Base-by-base conservation (phyloP, 2,888 invertebrate genomes). In the Tipula helvola region DNA sequence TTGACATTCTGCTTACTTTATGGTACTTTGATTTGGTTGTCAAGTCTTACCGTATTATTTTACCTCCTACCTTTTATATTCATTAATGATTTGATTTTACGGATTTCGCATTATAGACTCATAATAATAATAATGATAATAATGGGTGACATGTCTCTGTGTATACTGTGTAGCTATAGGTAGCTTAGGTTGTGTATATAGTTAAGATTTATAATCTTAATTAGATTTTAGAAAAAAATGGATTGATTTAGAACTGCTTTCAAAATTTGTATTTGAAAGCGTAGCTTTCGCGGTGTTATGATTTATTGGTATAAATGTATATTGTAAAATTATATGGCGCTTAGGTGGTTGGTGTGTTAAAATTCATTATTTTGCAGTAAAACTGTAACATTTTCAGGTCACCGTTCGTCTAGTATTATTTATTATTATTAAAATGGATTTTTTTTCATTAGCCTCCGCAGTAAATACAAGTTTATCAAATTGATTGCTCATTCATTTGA, bases 21-120 rank as follows among this genome's bases (percentile, higher is more conserved):
- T 71, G 71, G 71, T 71, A 71, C 71, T 71, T 71, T 71, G 71
- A 71, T 71, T 71, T 71, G 71, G 71, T 71, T 71, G 71, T 71
- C 71, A 71, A 71, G 71, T 71, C 18, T 71, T 71, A 71, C 12
- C 10, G 28, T 71, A 71, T 71, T 71, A 71, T 71, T 71, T 28
- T 71, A 71, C 71, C 71, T 28, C 71, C 71, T 28, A 71, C 71
- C 28, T 71, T 71, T 28, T 71, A 12, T 28, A 71, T 71, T 71
- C 71, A 71, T 71, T 71, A 71, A 71, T 28, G 71, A 28, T 71
- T 71, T 71, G 71, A 71, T 71, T 71, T 71, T 28, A 71, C 28
- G 71, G n/a, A n/a, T 71, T 71, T 28, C 71, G 8, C 28, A 28
- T 28, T 28, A 28, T 71, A 71, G 28, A 28, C 28, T 71, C 18